phyloP scores from a whole-genome alignment of 2,888 invertebrate genomes.

The Anoplius nigerrimus region DNA sequence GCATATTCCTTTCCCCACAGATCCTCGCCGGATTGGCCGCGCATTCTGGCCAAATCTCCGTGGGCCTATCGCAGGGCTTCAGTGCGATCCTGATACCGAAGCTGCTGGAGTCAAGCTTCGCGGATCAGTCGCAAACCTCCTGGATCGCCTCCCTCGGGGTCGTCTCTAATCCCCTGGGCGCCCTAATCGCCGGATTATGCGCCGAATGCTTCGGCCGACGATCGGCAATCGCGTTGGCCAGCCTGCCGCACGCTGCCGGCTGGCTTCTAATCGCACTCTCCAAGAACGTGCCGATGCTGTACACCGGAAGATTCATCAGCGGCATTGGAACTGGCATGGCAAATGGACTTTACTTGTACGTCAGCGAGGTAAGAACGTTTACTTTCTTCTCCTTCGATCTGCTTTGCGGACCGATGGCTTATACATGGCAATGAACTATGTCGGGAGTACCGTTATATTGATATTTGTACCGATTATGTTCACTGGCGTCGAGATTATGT shows the following conservation, averaged over 20 bases:
- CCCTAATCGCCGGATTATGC: constrained; percentile 81
- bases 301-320: constrained; percentile 82
- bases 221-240: constrained; percentile 81
- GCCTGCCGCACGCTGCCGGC: constrained; percentile 82
- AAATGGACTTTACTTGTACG: constrained; percentile 69
- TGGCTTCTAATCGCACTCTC: constrained; percentile 84
- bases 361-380: constrained; percentile 64
- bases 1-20: constrained; percentile 69
- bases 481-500: no score
- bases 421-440: background rate
- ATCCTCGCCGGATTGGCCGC: constrained; percentile 83
- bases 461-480: no score
- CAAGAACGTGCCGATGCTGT: constrained; percentile 79
- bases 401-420: background rate
- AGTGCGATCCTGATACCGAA: constrained; percentile 85
- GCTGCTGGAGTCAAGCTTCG: constrained; percentile 78
- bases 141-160: constrained; percentile 86
- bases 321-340: constrained; percentile 82
- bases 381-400: background rate
- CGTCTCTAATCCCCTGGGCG: constrained; percentile 84
- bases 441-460: no score
- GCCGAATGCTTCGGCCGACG: constrained; percentile 82
- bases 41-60: constrained; percentile 85
- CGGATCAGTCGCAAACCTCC: constrained; percentile 80
- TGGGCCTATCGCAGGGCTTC: constrained; percentile 86